A percentile compares a stretch with the other conserved stretches of the same genome.
These are phyloP conservation scores for Falco columbarius DNA, from an alignment of 2,797 vertebrate species.

Conservation along the genomic window DNA sequence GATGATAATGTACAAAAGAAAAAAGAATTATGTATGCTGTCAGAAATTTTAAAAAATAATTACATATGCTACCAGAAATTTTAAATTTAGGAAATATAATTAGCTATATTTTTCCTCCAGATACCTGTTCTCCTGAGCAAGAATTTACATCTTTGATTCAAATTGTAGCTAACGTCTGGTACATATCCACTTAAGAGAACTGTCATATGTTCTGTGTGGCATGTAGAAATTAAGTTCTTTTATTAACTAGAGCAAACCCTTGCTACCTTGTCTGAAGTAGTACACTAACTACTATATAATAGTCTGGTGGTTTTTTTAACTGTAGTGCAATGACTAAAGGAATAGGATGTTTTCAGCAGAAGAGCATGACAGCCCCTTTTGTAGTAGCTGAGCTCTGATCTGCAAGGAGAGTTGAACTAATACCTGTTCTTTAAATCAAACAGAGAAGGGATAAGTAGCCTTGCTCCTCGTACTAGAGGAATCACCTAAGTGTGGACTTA, in stretches of 20 bases:
- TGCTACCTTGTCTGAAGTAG: background rate
- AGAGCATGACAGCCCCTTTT: background rate
- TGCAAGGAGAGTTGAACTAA: background rate
- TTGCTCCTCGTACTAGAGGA: background rate
- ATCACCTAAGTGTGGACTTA: fast-evolving
- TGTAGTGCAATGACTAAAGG: background rate
- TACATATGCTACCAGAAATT: background rate
- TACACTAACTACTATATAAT: background rate
- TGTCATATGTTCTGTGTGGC: background rate
- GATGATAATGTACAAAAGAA: background rate
- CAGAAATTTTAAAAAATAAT: background rate
- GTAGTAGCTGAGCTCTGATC: background rate
- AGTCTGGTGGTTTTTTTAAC: background rate
- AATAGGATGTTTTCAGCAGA: background rate
- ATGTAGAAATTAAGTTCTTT: background rate
- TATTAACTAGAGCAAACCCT: background rate
- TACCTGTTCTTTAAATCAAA: background rate
- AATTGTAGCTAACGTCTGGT: background rate
- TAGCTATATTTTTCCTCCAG: background rate
- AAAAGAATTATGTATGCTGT: background rate
- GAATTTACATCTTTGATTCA: background rate
- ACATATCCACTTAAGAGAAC: background rate
- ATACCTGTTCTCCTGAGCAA: background rate
- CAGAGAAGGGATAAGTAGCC: background rate
- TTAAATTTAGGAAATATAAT: background rate